Evolutionary conservation across 1,140 invertebrate species (phyloP), one percentile per base, ranked within the genome.

Genomic region (Bombus pyrosoma): DNA sequence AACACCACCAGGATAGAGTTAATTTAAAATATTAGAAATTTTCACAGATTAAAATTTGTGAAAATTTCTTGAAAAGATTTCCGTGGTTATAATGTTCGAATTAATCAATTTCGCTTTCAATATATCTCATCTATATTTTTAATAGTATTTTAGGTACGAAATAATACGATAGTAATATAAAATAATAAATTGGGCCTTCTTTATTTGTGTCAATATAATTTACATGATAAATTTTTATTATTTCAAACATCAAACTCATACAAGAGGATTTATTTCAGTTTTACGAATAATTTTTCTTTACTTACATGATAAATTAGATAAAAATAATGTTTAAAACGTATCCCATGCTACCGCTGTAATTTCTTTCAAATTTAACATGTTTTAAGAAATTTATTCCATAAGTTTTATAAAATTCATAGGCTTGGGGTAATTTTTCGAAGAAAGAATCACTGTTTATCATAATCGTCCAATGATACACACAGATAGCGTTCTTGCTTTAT

Each of bases 401-500:
- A 22, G 53, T 47, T 47, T 32, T 3, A 4, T 4, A 22, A 64
- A n/a, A 13, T 25, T 43, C n/a, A 2, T 4, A 32, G 25, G 37
- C 25, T 2, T 13, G 2, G 6, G n/a, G 25, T 57, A 3, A 25
- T 78, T 25, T n/a, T 34, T 25, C 6, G 18, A 2, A 9, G 25
- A 13, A 57, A 25, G 15, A 13, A 34, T 47, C 41, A 10, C 10
- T 34, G 25, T 47, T 47, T 68, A 73, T 78, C 64, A 75, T 77
- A 83, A 85, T 86, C 72, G 81, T 82, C 53, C 73, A 64, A 59
- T 25, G 53, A 22, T 39, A 39, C 69, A 59, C 22, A 28, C 64
- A 76, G 75, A 53, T 66, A 53, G 4, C 22, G 75, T 41, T 25
- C 28, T n/a, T 37, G 75, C 78, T 78, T 88, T 81, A 86, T 82